phyloP scores from a whole-genome alignment of 2,113 vertebrate species.

The Hippoglossus stenolepis region DNA sequence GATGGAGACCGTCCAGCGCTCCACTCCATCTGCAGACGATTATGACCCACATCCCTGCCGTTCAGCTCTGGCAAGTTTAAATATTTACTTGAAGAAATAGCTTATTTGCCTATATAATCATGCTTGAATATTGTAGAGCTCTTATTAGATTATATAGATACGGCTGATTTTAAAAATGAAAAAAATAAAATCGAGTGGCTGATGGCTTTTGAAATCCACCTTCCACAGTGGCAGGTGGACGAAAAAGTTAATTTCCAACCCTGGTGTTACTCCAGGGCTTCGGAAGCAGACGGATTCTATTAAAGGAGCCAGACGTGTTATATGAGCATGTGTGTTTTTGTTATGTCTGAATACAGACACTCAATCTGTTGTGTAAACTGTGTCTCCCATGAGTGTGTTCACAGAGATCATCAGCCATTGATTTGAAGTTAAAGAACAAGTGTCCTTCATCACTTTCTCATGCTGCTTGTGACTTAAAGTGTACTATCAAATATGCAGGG shows the following conservation, averaged over 20 bases:
- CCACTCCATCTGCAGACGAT: too few relatives aligned
- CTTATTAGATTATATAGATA: too few relatives aligned
- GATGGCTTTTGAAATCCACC: background rate
- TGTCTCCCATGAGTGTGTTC: background rate
- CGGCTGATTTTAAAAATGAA: too few relatives aligned
- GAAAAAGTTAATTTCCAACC: background rate
- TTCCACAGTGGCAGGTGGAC: background rate
- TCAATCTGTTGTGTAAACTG: too few relatives aligned
- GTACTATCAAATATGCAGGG: too few relatives aligned
- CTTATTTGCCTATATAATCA: background rate
- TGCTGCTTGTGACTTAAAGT: too few relatives aligned
- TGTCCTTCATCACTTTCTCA: too few relatives aligned
- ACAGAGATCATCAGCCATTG: background rate
- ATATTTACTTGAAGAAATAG: background rate
- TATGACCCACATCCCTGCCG: too few relatives aligned
- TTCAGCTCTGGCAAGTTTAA: background rate
- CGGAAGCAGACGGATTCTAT: conserved; percentile 47
- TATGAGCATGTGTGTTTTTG: conserved; percentile 18
- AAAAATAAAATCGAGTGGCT: too few relatives aligned
- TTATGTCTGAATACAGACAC: too few relatives aligned
- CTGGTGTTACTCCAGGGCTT: conserved; percentile 48
- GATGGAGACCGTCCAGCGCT: too few relatives aligned
- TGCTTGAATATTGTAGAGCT: background rate
- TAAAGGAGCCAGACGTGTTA: conserved; percentile 37
- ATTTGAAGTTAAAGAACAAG: background rate